Evolutionary conservation across 2,113 vertebrate species (phyloP), one percentile per base, ranked within the genome.

Genomic region (Crocuta crocuta): DNA sequence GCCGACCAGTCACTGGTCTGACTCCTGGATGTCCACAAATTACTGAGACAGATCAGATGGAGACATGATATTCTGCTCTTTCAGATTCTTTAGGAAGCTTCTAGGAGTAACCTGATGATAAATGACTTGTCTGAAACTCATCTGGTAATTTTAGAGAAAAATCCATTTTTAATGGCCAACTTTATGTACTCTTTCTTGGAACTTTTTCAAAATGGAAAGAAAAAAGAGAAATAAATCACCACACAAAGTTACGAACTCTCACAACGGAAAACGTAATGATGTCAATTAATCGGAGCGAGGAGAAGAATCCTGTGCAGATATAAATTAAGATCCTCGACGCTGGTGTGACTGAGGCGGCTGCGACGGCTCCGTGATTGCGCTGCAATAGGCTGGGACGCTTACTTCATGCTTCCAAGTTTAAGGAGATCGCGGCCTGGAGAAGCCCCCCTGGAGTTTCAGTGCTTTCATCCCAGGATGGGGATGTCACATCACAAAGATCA

Each of bases 151-250:
- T 98, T 95, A 97, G 96, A 98, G 97, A 98, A 99, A 98, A 98
- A 97, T 98, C 95, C 96, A 84, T 96, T 97, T 98, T 98, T 98
- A 98, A 98, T 98, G 89, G 94, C 94, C 91, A 96, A 96, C 93
- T 97, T 98, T 98, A 98, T 98, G 96, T 97, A 97, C 97, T 98
- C 79, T 94, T 98, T 95, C 98, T 98, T 99, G 98, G 98, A 98
- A 98, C 97, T 98, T 96, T 98, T 98, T 98, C 98, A 98, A 98
- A 96, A 92, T 11, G 85, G 92, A n/a, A 94, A 92, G 61, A 85
- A 65, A 66, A 63, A 24, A 61, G 66, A 80, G 81, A 92, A 95
- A 83, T 97, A 94, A 98, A 98, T 98, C 89, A 97, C 70, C 39
- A 65, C 78, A 55, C 19, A 35, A 98, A 97, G 88, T 93, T 66